Conservation (phyloP, 2,888 invertebrate species). For the Drosophila pullipes region DNA sequence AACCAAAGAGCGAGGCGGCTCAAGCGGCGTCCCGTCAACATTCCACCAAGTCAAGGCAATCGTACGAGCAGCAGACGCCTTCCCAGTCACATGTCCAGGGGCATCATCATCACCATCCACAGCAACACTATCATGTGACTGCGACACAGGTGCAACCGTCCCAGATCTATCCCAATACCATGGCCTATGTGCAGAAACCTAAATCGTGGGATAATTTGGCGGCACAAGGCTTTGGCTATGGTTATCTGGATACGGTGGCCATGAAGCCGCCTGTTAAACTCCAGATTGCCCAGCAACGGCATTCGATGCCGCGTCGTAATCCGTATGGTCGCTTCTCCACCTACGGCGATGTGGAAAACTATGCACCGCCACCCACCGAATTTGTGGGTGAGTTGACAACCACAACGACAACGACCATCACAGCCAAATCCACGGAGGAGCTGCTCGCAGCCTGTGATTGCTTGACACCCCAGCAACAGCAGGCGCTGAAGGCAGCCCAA, state of each 20-base stretch:
- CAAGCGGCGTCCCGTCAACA: slow-evolving; percentile 85
- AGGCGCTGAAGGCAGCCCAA: slow-evolving; percentile 78
- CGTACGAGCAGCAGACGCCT: slow-evolving; percentile 76
- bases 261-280: slow-evolving; percentile 85
- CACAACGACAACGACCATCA: slow-evolving; percentile 86
- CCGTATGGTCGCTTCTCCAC: slow-evolving; percentile 85
- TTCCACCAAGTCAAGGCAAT: slow-evolving; percentile 87
- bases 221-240: slow-evolving; percentile 94
- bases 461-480: slow-evolving; percentile 79
- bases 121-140: slow-evolving; percentile 85
- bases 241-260: slow-evolving; percentile 90
- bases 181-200: slow-evolving; percentile 88
- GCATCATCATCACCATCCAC: slow-evolving; percentile 81
- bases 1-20: slow-evolving; percentile 86
- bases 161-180: slow-evolving; percentile 84
- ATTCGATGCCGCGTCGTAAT: slow-evolving; percentile 86
- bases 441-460: slow-evolving; percentile 86
- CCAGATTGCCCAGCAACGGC: slow-evolving; percentile 86
- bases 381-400: slow-evolving; percentile 86
- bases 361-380: slow-evolving; percentile 86
- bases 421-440: slow-evolving; percentile 94
- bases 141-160: slow-evolving; percentile 85
- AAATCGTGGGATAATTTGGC: slow-evolving; percentile 96
- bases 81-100: slow-evolving; percentile 65
- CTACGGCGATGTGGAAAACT: slow-evolving; percentile 85